phyloP scores from a whole-genome alignment of 2,113 vertebrate genomes.

The Saimiri boliviensis region DNA sequence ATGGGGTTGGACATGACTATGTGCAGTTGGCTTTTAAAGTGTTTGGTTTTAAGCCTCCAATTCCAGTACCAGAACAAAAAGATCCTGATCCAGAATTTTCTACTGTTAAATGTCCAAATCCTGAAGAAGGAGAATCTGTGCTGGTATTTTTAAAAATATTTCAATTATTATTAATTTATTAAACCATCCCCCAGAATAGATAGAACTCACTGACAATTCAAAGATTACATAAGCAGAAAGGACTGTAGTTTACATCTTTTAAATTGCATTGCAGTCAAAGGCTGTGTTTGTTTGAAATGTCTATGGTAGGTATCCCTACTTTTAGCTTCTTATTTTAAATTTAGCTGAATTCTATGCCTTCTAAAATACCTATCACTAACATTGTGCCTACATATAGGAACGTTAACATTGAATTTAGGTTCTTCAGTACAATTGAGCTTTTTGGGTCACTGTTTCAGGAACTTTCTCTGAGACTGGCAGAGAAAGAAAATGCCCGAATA shows the following conservation, averaged over 20 bases:
- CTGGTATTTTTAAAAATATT: constrained; percentile 85
- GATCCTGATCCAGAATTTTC: constrained; percentile 96
- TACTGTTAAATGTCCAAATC: constrained; percentile 94
- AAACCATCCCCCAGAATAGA: background rate
- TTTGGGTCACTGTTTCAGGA: constrained; percentile 83
- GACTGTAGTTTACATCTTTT: constrained; percentile 32
- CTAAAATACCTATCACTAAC: constrained; percentile 9
- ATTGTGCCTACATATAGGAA: background rate
- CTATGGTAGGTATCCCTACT: background rate
- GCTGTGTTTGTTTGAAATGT: constrained; percentile 24
- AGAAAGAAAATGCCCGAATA: constrained; percentile 88
- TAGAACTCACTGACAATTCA: background rate
- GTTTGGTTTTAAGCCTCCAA: constrained; percentile 92
- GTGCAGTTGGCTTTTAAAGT: constrained; percentile 92
- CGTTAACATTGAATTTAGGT: background rate
- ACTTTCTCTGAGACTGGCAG: constrained; percentile 91
- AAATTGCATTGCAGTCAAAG: background rate
- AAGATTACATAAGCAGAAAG: constrained; percentile 13
- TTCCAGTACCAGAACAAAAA: constrained; percentile 95
- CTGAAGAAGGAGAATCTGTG: constrained; percentile 95
- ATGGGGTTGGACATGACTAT: constrained; percentile 94
- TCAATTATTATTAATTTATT: constrained; percentile 9
- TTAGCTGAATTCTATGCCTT: constrained; percentile 1
- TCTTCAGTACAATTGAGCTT: background rate
- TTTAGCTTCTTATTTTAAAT: constrained; percentile 39